Evolutionary conservation across 2,113 vertebrate species (phyloP).

Genomic region (Mesoclemmys tuberculata): DNA sequence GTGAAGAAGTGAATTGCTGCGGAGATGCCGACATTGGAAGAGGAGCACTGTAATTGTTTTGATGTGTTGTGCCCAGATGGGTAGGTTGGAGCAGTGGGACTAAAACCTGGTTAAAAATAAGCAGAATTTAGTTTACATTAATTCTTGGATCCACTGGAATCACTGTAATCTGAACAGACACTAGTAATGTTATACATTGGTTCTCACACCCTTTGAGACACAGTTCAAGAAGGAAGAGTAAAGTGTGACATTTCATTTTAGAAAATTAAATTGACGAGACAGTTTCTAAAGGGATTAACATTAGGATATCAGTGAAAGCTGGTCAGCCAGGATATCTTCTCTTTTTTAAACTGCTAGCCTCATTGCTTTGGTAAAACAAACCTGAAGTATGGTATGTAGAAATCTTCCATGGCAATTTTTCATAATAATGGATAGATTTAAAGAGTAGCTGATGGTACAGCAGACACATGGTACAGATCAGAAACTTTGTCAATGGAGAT

Average conservation of each 20-base stretch:
- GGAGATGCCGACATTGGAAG: not conserved
- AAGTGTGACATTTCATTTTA: too few species aligned
- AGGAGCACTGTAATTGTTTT: not conserved
- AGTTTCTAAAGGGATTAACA: not conserved
- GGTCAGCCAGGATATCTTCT: rapidly evolving
- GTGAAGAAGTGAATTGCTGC: not conserved
- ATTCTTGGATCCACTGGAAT: not conserved
- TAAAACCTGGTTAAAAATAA: not conserved
- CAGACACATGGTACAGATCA: not conserved
- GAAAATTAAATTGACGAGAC: too few species aligned
- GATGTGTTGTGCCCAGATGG: not conserved
- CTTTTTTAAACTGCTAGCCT: not conserved
- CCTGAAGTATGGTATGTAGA: rapidly evolving
- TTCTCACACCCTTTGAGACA: not conserved
- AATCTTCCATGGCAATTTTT: not conserved
- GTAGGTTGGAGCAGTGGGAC: not conserved
- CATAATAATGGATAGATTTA: rapidly evolving
- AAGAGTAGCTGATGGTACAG: not conserved
- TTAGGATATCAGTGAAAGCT: not conserved
- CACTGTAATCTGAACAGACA: not conserved
- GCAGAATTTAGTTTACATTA: not conserved
- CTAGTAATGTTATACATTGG: not conserved
- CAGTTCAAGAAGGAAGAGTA: too few species aligned
- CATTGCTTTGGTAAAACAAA: not conserved
- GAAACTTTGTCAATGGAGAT: not conserved